These are phyloP conservation scores for Cantharis lateralis DNA, from an alignment of 2,888 invertebrate species.

Conservation along the genomic window DNA sequence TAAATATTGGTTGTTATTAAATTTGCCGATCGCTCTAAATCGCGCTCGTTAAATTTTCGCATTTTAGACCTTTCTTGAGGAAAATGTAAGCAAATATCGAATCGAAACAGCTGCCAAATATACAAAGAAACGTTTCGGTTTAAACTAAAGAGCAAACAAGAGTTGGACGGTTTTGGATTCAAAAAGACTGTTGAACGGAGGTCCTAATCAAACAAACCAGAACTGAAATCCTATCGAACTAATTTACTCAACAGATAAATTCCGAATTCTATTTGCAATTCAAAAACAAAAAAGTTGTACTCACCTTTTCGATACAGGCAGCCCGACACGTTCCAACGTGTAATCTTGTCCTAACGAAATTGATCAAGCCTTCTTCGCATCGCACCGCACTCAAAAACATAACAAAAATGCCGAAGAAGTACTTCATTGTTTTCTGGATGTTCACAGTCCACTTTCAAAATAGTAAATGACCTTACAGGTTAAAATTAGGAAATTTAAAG, in stretches of 20 bases:
- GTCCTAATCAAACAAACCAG: slow-evolving; percentile 35
- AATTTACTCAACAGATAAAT: not conserved
- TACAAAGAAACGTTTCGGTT: slow-evolving; percentile 14
- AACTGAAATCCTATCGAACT: not conserved
- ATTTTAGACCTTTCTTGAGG: not conserved
- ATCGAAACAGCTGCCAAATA: slow-evolving; percentile 15
- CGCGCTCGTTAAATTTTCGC: not conserved
- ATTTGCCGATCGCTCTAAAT: not conserved
- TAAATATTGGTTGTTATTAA: slow-evolving; percentile 8
- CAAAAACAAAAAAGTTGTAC: not conserved
- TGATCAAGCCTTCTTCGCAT: not conserved
- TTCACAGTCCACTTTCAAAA: not conserved
- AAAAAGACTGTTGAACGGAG: slow-evolving; percentile 22
- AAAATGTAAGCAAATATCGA: not conserved
- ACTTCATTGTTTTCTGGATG: not conserved
- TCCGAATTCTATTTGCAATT: not conserved
- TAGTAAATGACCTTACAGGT: not conserved
- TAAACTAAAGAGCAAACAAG: slow-evolving; percentile 32
- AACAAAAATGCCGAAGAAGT: not conserved
- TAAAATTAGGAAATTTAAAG: not conserved
- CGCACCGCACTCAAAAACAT: not conserved
- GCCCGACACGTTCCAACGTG: not conserved
- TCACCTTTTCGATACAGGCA: not conserved
- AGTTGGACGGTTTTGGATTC: slow-evolving; percentile 28
- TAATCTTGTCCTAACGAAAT: not conserved